Evolutionary conservation across 2,888 invertebrate species (phyloP), one percentile per base, ranked within the genome.

Genomic region (Steinernema carpocapsae): DNA sequence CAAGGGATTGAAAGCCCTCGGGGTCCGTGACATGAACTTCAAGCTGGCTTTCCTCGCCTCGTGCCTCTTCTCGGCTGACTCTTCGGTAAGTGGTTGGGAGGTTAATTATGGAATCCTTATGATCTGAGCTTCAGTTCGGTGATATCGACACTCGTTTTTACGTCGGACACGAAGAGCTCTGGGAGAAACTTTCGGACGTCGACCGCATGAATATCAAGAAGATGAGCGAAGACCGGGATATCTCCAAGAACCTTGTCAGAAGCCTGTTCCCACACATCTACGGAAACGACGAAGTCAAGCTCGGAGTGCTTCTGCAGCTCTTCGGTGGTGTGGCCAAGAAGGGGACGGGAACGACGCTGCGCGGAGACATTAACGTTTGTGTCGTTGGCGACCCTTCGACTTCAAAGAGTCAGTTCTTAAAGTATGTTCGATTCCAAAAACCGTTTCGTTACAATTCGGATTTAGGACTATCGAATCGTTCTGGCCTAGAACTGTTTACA

Each of bases 301-400:
- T 91, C 85, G 92, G 92, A 0, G 92, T 97, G 73, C 90, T 97
- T 12, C 90, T 99, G 46, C 97, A 97, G 94, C 88, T 99, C 82
- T 97, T 99, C 88, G 95, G 99, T 3, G 99, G 99, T 0, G 97
- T 99, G 0, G 92, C 93, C 0, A 99, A 99, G 89, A 89, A 92
- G 52, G 73, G 74, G 26, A 79, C 81, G 43, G 85, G 92, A 59
- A 97, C 96, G 0, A 92, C 94, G 0, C 91, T 99, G 1, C 91
- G 99, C 83, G 99, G 99, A 7, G 97, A 99, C 87, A 92, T 99
- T 73, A 99, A 99, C 88, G 93, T 97, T 76, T 97, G 97, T 87
- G 92, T 99, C 80, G 97, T 99, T 0, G 99, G 99, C 1, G 99
- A 99, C 90, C 99, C 99, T 0, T 95, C 95, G 88, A 97, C 97